phyloP scores from a whole-genome alignment of 35 echinoderm and acorn worm genomes.

The Heliocidaris tuberculata region DNA sequence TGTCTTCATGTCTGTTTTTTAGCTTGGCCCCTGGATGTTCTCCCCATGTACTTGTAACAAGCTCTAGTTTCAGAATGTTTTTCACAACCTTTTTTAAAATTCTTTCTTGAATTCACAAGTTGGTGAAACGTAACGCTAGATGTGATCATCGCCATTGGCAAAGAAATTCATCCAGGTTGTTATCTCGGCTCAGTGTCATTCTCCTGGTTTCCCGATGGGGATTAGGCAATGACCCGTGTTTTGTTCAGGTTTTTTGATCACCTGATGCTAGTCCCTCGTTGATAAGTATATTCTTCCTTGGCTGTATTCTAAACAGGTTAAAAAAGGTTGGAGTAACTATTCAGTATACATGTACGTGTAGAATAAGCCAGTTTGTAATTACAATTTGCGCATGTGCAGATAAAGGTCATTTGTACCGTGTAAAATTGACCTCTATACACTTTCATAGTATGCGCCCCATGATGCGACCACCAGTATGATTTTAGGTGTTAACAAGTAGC shows the following conservation, averaged over 20 bases:
- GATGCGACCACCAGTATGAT: too few relatives aligned
- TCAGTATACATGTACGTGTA: too few relatives aligned
- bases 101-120: background rate
- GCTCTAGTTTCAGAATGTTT: background rate
- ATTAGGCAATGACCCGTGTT: background rate
- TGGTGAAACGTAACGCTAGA: background rate
- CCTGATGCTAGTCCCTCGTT: too few relatives aligned
- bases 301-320: too few relatives aligned
- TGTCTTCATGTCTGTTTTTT: background rate
- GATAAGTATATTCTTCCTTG: too few relatives aligned
- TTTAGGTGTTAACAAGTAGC: too few relatives aligned
- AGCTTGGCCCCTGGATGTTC: background rate
- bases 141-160: background rate
- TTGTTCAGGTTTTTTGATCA: background rate
- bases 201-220: background rate
- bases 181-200: background rate
- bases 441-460: too few relatives aligned
- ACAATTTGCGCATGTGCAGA: too few relatives aligned
- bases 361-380: too few relatives aligned
- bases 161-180: background rate
- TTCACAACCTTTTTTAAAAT: background rate
- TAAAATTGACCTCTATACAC: too few relatives aligned
- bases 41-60: background rate
- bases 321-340: too few relatives aligned
- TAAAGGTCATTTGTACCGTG: too few relatives aligned